Evolutionary conservation across 2,888 invertebrate species (phyloP), one percentile per base, ranked within the genome.

Genomic region (Eustalomyia histrio): DNA sequence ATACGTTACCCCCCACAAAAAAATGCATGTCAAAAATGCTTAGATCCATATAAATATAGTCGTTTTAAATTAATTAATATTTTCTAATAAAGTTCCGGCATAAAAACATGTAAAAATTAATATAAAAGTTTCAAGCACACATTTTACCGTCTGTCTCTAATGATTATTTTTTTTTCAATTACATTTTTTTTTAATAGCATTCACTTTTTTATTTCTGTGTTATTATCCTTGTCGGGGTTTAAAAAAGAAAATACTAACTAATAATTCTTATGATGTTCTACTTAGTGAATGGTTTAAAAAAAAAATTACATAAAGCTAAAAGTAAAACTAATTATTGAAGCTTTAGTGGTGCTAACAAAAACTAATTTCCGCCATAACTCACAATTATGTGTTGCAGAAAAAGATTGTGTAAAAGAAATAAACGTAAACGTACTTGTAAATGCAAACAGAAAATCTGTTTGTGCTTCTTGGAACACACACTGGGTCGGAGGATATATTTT

Each of bases 301-400:
- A 72, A 72, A 72, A 67, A 61, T 73, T 47, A 73, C 67, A 73
- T 47, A 57, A 67, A 79, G 78, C 78, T 72, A 43, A 67, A 78
- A 78, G 60, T 72, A 72, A 72, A 78, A 78, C 72, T 79, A 72
- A 78, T 72, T 73, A 79, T 79, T 73, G 50, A 55, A 67, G 72
- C 78, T 72, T 72, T 78, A 67, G 61, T 61, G 55, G 61, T 73
- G 61, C 60, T 73, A 79, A 79, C 47, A 61, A 78, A 78, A 75
- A 78, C 65, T 71, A 81, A 78, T 71, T 78, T 74, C 76, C 74
- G 60, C 61, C 74, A 71, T 78, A 81, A 78, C 35, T 75, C 67
- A 53, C 33, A 68, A 63, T 76, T 76, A 60, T 73, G 63, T 52
- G 14, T 53, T 65, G 53, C 14, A n/a, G 43, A 29, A 29, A 33